Percentiles rank a stretch among this genome's conserved stretches.
Conservation (phyloP, 1,140 invertebrate species). For the Calliphora vicina region DNA sequence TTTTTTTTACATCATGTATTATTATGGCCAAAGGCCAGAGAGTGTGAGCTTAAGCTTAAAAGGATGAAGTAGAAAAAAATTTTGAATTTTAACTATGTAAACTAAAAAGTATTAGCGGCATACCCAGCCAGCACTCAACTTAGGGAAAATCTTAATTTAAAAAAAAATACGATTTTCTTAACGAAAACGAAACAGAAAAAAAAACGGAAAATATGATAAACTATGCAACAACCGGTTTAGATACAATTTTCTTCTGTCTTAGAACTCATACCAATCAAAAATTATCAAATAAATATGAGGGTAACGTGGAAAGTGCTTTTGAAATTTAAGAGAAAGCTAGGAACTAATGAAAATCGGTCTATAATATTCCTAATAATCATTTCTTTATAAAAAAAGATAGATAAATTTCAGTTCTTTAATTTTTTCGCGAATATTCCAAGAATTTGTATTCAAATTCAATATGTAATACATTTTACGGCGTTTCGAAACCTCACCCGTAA, state of each 20-base stretch:
- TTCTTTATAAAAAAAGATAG: too few species aligned
- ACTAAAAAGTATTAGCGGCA: background rate
- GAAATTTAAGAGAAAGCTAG: too few species aligned
- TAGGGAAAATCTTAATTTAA: background rate
- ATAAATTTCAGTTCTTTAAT: too few species aligned
- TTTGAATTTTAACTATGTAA: background rate
- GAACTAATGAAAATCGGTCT: too few species aligned
- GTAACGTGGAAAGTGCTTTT: too few species aligned
- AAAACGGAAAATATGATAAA: background rate
- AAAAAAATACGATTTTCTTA: background rate
- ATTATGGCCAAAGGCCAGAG: too few species aligned
- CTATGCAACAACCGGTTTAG: background rate
- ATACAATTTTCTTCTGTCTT: background rate
- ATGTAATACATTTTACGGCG: too few species aligned
- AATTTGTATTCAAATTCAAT: too few species aligned
- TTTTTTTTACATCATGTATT: too few species aligned
- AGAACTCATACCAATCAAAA: background rate
- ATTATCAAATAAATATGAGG: background rate
- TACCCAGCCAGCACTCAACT: background rate
- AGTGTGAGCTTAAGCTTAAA: background rate
- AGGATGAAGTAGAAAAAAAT: background rate
- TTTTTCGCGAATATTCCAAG: too few species aligned
- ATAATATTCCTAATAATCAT: too few species aligned
- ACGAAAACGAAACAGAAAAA: background rate
- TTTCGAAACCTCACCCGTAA: too few species aligned